Percentiles rank a stretch among this genome's conserved stretches.
phyloP scores from a whole-genome alignment of 2,113 vertebrate species.

The Gymnarchus niloticus region DNA sequence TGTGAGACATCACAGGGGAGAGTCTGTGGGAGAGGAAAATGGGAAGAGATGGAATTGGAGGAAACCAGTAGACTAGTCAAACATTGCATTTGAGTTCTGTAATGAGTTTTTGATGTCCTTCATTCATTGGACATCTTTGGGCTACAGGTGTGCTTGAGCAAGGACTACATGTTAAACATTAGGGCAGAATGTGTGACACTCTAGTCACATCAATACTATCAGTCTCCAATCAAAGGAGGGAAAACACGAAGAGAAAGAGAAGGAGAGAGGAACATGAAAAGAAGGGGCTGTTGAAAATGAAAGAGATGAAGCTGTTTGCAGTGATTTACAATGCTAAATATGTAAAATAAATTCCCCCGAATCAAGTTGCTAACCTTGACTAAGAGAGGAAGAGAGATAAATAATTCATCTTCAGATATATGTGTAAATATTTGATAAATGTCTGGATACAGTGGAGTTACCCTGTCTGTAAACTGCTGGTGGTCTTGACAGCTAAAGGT shows the following conservation, averaged over 20 bases:
- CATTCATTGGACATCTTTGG: too few relatives aligned
- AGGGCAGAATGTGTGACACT: too few relatives aligned
- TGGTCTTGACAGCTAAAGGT: background rate
- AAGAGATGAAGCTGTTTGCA: constrained; percentile 27
- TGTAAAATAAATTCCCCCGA: background rate
- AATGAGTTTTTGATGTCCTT: background rate
- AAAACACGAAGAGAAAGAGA: constrained; percentile 2
- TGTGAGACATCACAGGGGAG: constrained; percentile 13
- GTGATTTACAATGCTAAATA: background rate
- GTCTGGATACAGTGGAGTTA: constrained; percentile 5
- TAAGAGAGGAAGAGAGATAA: constrained; percentile 30
- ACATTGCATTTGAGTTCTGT: background rate
- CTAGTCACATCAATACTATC: background rate
- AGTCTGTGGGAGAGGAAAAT: constrained; percentile 28
- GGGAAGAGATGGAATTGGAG: background rate
- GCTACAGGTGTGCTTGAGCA: too few relatives aligned
- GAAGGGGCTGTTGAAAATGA: constrained; percentile 2
- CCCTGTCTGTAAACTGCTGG: constrained; percentile 17
- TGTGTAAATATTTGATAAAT: constrained; percentile 37
- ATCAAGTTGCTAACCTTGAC: background rate
- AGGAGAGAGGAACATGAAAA: background rate
- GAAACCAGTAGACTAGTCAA: too few relatives aligned
- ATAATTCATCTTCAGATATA: constrained; percentile 49
- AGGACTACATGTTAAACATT: too few relatives aligned
- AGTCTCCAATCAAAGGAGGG: background rate